Conservation (phyloP, 1,140 invertebrate species). For the Macrobrachium rosenbergii region DNA sequence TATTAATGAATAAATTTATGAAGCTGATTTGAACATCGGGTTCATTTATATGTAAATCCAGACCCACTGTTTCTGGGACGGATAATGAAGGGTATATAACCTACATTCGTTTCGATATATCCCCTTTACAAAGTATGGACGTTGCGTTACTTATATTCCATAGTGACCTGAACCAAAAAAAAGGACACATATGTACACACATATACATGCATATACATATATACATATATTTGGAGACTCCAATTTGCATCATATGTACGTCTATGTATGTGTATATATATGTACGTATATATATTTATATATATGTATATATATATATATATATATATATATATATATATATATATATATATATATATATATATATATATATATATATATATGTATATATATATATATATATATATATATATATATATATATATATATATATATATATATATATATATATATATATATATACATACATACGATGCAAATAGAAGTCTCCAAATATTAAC, state of each 20-base stretch:
- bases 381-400: slow-evolving; percentile 29
- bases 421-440: slow-evolving; percentile 25
- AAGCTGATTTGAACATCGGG: no score
- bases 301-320: background rate
- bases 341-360: slow-evolving; percentile 11
- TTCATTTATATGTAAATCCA: no score
- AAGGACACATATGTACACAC: no score
- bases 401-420: slow-evolving; percentile 26
- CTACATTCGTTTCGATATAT: no score
- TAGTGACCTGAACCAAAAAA: no score
- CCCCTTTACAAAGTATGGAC: no score
- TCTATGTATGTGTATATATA: background rate
- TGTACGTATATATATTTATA: background rate
- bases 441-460: slow-evolving; percentile 15
- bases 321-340: slow-evolving; percentile 14
- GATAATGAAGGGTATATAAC: no score
- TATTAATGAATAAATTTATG: no score
- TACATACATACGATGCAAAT: background rate
- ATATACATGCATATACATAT: no score
- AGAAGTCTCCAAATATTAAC: no score
- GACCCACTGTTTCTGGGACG: no score
- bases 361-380: slow-evolving; percentile 26
- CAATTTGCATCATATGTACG: background rate
- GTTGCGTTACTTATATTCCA: no score
- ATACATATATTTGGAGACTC: background rate